These are phyloP conservation scores for Vanessa cardui DNA, from an alignment of 2,888 invertebrate genomes.

Conservation along the genomic window DNA sequence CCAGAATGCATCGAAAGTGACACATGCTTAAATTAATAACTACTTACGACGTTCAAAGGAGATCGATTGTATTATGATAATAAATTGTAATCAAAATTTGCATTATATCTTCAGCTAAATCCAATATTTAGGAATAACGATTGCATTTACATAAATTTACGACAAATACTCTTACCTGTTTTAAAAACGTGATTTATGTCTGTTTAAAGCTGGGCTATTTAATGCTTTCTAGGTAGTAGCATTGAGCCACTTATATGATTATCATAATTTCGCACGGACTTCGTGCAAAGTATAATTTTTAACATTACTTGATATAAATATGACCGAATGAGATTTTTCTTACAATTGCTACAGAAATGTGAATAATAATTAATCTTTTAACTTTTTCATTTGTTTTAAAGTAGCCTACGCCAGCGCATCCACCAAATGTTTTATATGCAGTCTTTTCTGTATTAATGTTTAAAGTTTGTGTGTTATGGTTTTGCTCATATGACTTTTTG, in stretches of 20 bases:
- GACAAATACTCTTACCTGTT: not conserved
- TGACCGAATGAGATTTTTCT: not conserved
- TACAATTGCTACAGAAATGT: not conserved
- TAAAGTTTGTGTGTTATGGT: too few species aligned
- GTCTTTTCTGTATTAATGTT: too few species aligned
- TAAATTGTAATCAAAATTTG: constrained; percentile 25
- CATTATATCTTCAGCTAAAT: not conserved
- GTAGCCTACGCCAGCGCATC: too few species aligned
- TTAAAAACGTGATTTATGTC: not conserved
- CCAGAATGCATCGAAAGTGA: constrained; percentile 37
- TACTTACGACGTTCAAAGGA: constrained; percentile 24
- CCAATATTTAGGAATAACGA: not conserved
- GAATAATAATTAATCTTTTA: not conserved
- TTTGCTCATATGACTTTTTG: not conserved
- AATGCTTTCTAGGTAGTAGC: constrained; percentile 13
- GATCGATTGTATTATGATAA: constrained; percentile 31
- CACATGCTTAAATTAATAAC: constrained; percentile 40
- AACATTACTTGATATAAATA: not conserved
- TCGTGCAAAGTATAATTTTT: constrained; percentile 12
- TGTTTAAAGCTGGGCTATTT: constrained; percentile 11
- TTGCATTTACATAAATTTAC: not conserved
- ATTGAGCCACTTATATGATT: constrained; percentile 28
- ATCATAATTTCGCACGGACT: constrained; percentile 27
- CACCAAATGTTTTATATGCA: too few species aligned
- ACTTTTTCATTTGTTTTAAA: not conserved